These are phyloP conservation scores for Ploceus nigricollis DNA, from an alignment of 2,113 vertebrate species.

Conservation along the genomic window DNA sequence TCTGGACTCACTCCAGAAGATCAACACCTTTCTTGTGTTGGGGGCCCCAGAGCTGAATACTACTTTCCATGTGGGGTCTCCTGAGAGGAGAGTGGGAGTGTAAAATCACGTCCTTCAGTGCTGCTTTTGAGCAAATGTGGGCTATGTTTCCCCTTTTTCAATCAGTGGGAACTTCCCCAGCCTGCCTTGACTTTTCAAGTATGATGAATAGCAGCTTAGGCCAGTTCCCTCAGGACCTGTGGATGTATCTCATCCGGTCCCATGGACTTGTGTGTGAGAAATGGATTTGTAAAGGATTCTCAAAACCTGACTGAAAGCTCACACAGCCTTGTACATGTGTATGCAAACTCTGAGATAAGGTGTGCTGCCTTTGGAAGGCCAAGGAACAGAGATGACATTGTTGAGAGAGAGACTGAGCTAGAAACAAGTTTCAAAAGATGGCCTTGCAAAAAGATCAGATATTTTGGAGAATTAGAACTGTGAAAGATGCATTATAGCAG, in stretches of 20 bases:
- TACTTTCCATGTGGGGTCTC: not conserved
- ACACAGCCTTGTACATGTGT: not conserved
- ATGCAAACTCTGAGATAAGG: not conserved
- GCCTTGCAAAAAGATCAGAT: too few relatives aligned
- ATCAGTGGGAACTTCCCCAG: not conserved
- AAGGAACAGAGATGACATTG: not conserved
- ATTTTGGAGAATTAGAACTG: too few relatives aligned
- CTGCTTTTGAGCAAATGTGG: not conserved
- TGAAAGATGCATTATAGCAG: too few relatives aligned
- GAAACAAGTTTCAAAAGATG: too few relatives aligned
- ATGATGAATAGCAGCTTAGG: too few relatives aligned
- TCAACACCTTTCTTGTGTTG: not conserved
- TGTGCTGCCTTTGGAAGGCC: not conserved
- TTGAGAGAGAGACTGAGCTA: not conserved
- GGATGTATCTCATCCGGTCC: not conserved
- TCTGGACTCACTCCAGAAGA: not conserved
- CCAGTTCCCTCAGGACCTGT: not conserved
- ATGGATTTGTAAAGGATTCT: not conserved
- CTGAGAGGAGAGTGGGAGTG: not conserved
- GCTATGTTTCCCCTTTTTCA: not conserved
- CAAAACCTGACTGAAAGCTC: not conserved
- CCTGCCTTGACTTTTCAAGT: not conserved
- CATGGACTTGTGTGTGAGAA: not conserved
- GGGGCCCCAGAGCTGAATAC: not conserved
- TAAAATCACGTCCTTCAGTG: not conserved